Evolutionary conservation across 2,888 invertebrate genomes (phyloP), one percentile per base, ranked within the genome.

Genomic region (Notodonta ziczac): DNA sequence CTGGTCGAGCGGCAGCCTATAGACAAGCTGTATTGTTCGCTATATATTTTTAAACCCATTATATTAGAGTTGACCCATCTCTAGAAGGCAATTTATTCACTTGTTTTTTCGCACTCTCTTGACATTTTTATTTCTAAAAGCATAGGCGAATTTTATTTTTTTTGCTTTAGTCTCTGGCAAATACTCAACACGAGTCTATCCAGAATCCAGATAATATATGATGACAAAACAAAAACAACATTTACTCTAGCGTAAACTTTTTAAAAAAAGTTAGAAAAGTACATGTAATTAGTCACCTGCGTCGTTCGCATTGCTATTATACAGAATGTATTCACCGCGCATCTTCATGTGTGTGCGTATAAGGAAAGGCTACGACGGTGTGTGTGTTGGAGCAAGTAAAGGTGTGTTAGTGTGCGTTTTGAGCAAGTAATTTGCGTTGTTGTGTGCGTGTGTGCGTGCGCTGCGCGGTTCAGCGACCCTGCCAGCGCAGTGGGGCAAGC

Each of bases 401-500:
- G 56, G 53, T 56, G 58, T 60, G 61, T 57, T 62, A 65, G 69
- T 70, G 72, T 73, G 77, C 35, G 67, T 66, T 65, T 61, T 69
- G 70, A 65, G 67, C 66, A 69, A 67, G 63, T 64, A 63, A 56
- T 50, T 60, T 52, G 52, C 40, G 58, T 50, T 66, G 58, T 66
- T 58, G 67, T 63, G 59, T 65, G 69, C 61, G 65, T 63, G 75
- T 77, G 74, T 76, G 74, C 61, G 75, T 71, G 73, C 66, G 67
- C 72, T 71, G 80, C 66, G 76, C 70, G 82, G 90, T 88, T 88
- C 87, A 87, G 69, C 86, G 90, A 91, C 87, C 91, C 82, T 83
- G 63, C 70, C 70, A 77, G 84, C 87, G 86, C 91, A 93, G 89
- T 93, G 89, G 91, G 90, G 86, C 92, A 93, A 88, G 44, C 92